A percentile compares a stretch with the other conserved stretches of the same genome.
phyloP scores from a whole-genome alignment of 2,113 vertebrate species.

The Pongo pygmaeus region DNA sequence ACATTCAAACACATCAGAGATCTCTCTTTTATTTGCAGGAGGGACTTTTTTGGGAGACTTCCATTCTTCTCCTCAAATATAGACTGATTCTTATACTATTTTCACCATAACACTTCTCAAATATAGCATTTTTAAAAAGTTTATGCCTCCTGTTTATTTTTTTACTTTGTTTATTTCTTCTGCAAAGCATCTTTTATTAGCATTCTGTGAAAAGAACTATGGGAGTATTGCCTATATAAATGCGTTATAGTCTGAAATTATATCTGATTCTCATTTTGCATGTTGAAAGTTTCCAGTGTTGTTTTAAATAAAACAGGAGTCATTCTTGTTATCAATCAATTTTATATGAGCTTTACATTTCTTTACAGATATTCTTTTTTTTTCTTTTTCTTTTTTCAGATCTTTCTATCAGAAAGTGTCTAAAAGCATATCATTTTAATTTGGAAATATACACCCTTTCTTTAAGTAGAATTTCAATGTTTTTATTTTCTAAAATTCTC shows the following conservation, averaged over 20 bases:
- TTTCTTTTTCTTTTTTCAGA: not conserved
- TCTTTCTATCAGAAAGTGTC: not conserved
- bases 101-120: not conserved
- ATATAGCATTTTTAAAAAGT: not conserved
- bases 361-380: not conserved
- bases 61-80: not conserved
- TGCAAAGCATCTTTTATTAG: not conserved
- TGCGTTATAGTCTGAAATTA: not conserved
- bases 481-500: not conserved
- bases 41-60: not conserved
- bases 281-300: not conserved
- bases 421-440: not conserved
- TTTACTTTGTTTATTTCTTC: not conserved
- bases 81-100: not conserved
- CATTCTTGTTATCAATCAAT: not conserved
- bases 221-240: not conserved
- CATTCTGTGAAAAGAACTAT: not conserved
- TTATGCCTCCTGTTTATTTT: not conserved
- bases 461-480: not conserved
- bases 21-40: not conserved
- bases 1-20: not conserved
- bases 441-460: not conserved
- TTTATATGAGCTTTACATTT: not conserved
- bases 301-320: not conserved
- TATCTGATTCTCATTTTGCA: not conserved